Base-by-base conservation (phyloP, 2,888 invertebrate genomes). In the Macrophya alboannulata region DNA sequence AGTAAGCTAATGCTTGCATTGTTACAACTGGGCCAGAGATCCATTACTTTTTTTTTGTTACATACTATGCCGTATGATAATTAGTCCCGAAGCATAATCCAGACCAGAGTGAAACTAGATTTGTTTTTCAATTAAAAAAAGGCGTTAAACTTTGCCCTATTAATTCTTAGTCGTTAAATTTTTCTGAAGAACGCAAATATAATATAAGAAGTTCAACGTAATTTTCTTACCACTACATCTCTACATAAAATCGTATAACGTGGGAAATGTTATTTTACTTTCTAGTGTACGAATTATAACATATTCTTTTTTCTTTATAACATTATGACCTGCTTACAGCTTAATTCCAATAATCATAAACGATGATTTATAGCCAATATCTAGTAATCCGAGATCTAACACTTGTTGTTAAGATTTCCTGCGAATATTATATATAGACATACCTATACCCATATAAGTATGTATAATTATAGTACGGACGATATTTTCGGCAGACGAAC, bases 21-120 rank as follows among this genome's bases (percentile, higher is more conserved):
- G 85, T 88, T 87, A 87, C 88, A 90, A 89, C 88, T 90, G 88
- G 88, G 87, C 85, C 87, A 88, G 87, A 86, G 88, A 84, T 88
- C 86, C 85, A 86, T 87, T 85, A 83, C n/a, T 81, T 81, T 43
- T 59, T 81, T 40, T 51, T 77, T 37, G 31, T 77, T 77, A 43
- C n/a, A n/a, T 31, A 62, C 25, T 62, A 55, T 37, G 17, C 77
- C 37, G 55, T 12, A 21, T 51, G 55, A 77, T 77, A 77, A 77
- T 77, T 51, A 77, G 55, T 37, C 37, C 31, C 25, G 37, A 74
- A 15, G 68, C 17, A 68, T 68, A 68, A 68, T 74, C 43, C 45
- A 71, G 25, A n/a, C 76, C 48, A 37, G 17, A 59, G 59, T 62
- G 43, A 81, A 37, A 59, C 81, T 25, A n/a, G 40, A 25, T 9